Evolutionary conservation across 2,113 vertebrate species (phyloP).

Genomic region (Columba livia): DNA sequence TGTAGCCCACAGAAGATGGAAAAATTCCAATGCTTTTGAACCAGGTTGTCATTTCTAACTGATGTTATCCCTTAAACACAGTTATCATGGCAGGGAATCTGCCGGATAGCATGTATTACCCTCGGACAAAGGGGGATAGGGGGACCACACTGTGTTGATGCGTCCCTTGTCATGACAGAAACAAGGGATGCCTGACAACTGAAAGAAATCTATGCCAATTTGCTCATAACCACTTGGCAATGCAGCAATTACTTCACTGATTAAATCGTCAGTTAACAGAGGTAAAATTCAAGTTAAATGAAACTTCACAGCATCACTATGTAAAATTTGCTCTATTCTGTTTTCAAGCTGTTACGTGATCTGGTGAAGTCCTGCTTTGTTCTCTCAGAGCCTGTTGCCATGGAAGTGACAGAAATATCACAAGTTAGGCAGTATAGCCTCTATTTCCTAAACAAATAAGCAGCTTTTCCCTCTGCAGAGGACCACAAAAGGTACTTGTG

Average conservation of each 20-base stretch:
- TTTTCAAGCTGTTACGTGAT: background rate
- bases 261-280: conserved; percentile 7
- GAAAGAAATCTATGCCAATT: conserved; percentile 2
- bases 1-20: background rate
- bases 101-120: background rate
- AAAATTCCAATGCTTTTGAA: background rate
- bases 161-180: background rate
- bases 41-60: background rate
- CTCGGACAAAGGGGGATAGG: background rate
- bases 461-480: conserved; percentile 5
- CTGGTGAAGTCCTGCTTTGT: background rate
- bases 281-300: background rate
- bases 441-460: conserved; percentile 55
- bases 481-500: background rate
- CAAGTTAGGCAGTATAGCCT: conserved; percentile 4
- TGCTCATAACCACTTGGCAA: background rate
- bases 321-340: background rate
- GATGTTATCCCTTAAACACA: background rate
- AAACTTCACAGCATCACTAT: background rate
- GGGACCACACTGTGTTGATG: background rate
- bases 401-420: conserved; percentile 47
- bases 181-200: background rate
- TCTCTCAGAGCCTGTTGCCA: conserved; percentile 39
- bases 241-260: background rate
- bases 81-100: background rate